phyloP scores from a whole-genome alignment of 1,140 invertebrate species.

The Papilio xuthus region DNA sequence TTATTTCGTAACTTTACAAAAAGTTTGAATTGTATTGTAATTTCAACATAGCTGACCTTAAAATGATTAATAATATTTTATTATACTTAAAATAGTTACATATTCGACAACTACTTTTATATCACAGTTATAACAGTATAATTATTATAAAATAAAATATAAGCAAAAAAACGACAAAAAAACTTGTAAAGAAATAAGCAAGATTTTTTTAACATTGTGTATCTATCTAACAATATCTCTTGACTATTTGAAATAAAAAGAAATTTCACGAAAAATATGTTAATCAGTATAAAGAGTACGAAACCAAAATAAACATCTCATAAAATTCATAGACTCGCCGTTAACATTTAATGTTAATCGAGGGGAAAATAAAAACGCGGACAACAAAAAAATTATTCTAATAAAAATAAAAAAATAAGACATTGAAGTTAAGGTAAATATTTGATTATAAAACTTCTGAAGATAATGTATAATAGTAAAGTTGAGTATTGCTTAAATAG shows the following conservation, averaged over 20 bases:
- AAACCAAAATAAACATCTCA: constrained; percentile 44
- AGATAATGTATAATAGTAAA: not conserved
- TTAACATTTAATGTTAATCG: constrained; percentile 43
- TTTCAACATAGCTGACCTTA: not conserved
- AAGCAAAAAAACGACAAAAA: not conserved
- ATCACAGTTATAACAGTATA: too few species aligned
- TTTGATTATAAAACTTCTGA: not conserved
- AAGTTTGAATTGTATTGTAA: not conserved
- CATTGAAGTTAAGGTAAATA: constrained; percentile 19
- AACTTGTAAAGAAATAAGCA: not conserved
- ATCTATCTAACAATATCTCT: too few species aligned
- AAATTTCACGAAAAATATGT: constrained; percentile 43
- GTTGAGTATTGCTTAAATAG: not conserved
- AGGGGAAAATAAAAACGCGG: constrained; percentile 39
- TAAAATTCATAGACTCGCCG: constrained; percentile 46
- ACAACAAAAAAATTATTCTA: constrained; percentile 42
- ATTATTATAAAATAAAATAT: too few species aligned
- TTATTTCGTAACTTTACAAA: constrained; percentile 11
- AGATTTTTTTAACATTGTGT: too few species aligned
- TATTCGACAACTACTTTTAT: too few species aligned
- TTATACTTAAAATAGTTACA: too few species aligned
- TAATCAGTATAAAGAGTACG: constrained; percentile 49
- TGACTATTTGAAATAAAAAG: too few species aligned
- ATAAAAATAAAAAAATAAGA: constrained; percentile 40
- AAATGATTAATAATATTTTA: too few species aligned